phyloP scores from a whole-genome alignment of 2,797 vertebrate species.

The Dipus sagitta region DNA sequence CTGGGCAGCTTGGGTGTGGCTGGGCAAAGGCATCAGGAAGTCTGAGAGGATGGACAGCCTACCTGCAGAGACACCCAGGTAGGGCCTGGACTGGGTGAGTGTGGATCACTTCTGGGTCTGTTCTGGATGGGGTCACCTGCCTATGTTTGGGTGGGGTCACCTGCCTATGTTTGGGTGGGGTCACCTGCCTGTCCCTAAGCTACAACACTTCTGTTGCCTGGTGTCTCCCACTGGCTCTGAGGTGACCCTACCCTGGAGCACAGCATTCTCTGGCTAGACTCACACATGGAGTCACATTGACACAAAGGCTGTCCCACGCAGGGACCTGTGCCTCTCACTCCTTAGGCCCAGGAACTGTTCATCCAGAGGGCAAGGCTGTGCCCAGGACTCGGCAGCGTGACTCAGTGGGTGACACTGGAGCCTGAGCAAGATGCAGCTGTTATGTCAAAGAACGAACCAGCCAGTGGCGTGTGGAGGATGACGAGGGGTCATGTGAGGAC shows the following conservation, averaged over 20 bases:
- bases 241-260: background rate
- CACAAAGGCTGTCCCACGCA: background rate
- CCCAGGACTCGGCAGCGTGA: fast-evolving
- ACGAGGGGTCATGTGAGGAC: too few species aligned
- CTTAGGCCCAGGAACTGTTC: background rate
- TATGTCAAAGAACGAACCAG: background rate
- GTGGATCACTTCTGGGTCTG: background rate
- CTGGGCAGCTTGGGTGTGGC: background rate
- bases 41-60: background rate
- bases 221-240: too few species aligned
- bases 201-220: background rate
- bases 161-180: background rate
- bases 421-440: fast-evolving
- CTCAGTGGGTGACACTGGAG: background rate
- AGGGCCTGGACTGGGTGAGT: background rate
- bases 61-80: background rate
- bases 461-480: fast-evolving
- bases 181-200: background rate
- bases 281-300: background rate
- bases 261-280: background rate
- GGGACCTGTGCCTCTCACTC: fast-evolving
- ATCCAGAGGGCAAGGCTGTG: too few species aligned
- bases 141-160: background rate
- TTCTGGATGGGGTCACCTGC: background rate
- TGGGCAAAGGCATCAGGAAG: too few species aligned